Evolutionary conservation across 2,797 vertebrate species (phyloP).

Genomic region (Synanceia verrucosa): DNA sequence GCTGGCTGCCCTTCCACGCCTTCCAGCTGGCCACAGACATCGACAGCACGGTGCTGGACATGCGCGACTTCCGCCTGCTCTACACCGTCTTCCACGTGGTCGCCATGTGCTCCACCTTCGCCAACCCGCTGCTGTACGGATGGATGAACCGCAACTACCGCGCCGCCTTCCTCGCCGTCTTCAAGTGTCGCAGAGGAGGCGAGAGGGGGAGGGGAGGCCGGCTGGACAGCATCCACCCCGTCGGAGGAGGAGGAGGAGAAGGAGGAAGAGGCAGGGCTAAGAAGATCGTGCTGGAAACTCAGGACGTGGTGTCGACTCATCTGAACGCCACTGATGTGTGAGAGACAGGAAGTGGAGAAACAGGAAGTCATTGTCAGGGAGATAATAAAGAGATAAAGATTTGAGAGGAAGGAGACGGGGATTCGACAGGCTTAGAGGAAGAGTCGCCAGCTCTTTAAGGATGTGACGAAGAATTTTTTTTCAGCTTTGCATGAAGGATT

Average conservation of each 20-base stretch:
- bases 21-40: conserved; percentile 96
- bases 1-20: conserved; percentile 94
- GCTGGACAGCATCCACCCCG: conserved; percentile 64
- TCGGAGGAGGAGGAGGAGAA: neutral
- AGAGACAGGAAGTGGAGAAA: neutral
- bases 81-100: conserved; percentile 94
- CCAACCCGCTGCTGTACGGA: conserved; percentile 94
- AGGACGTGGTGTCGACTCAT: conserved; percentile 61
- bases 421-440: conserved; percentile 37
- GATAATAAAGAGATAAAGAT: conserved; percentile 19
- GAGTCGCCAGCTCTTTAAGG: neutral
- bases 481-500: neutral
- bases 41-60: conserved; percentile 87
- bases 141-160: conserved; percentile 98
- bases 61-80: conserved; percentile 91
- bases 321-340: conserved; percentile 80
- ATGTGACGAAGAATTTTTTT: neutral
- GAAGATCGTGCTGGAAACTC: conserved; percentile 63
- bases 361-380: neutral
- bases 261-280: conserved; percentile 39
- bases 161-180: conserved; percentile 90
- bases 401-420: conserved; percentile 2
- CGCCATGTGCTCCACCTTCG: conserved; percentile 96
- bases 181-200: conserved; percentile 79
- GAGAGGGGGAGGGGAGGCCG: conserved; percentile 39